Evolutionary conservation across 2,113 vertebrate genomes (phyloP).

Genomic region (Alligator mississippiensis): DNA sequence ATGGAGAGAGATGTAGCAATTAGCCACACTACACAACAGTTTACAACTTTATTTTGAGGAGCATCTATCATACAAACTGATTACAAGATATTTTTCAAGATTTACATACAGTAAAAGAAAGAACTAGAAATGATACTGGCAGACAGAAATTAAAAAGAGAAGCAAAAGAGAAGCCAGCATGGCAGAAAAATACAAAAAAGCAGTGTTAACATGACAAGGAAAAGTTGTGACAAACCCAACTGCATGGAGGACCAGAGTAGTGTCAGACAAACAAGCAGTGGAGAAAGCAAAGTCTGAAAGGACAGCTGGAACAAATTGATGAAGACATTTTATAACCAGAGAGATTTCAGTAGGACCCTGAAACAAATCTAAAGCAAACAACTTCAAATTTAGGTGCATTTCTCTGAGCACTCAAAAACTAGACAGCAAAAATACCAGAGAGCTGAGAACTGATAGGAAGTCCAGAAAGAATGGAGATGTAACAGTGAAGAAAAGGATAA

Average conservation of each 20-base stretch:
- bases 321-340: background rate
- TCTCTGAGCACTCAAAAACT: background rate
- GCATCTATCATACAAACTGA: background rate
- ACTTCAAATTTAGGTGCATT: background rate
- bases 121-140: background rate
- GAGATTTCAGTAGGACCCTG: background rate
- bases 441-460: background rate
- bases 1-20: fast-evolving
- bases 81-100: background rate
- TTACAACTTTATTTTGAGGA: background rate
- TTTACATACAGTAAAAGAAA: background rate
- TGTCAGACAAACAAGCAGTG: background rate
- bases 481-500: background rate
- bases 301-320: background rate
- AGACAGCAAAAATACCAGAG: background rate
- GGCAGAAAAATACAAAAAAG: background rate
- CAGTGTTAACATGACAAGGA: background rate
- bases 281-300: background rate
- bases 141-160: background rate
- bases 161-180: background rate
- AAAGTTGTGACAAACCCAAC: background rate
- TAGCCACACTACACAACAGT: fast-evolving
- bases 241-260: background rate
- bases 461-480: background rate
- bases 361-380: background rate